Evolutionary conservation across 2,888 invertebrate genomes (phyloP).

Genomic region (Trissolcus brochymenae): DNA sequence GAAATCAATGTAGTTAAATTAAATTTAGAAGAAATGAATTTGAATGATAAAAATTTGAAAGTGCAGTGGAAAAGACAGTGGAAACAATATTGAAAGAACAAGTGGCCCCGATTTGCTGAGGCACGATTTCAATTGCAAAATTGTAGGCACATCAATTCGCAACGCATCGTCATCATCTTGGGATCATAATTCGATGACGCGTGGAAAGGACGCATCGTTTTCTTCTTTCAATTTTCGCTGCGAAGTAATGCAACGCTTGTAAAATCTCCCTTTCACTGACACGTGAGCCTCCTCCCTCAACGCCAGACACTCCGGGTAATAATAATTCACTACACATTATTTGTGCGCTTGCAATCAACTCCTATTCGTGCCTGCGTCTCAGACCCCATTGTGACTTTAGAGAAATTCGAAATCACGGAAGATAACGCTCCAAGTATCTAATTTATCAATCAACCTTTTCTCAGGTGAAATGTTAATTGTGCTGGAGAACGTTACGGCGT

Average conservation of each 20-base stretch:
- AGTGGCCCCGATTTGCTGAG: constrained; percentile 9
- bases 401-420: neutral
- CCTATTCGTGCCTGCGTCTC: too few relatives aligned
- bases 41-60: neutral
- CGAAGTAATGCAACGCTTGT: constrained; percentile 43
- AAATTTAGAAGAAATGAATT: too few relatives aligned
- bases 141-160: constrained; percentile 22
- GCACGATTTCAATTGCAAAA: constrained; percentile 26
- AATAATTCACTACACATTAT: constrained; percentile 24
- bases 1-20: too few relatives aligned
- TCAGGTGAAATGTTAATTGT: neutral
- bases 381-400: too few relatives aligned
- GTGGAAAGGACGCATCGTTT: constrained; percentile 35
- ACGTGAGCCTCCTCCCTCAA: constrained; percentile 23
- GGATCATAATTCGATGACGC: constrained; percentile 38
- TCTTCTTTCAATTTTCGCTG: constrained; percentile 44
- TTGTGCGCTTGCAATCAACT: too few relatives aligned
- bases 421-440: neutral
- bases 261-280: constrained; percentile 55
- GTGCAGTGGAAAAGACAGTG: constrained; percentile 1
- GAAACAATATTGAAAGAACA: neutral
- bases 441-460: neutral
- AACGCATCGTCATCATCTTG: constrained; percentile 29
- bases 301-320: constrained; percentile 23
- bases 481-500: too few relatives aligned